Evolutionary conservation across 1,140 invertebrate species (phyloP).

Genomic region (Diorhabda sublineata): DNA sequence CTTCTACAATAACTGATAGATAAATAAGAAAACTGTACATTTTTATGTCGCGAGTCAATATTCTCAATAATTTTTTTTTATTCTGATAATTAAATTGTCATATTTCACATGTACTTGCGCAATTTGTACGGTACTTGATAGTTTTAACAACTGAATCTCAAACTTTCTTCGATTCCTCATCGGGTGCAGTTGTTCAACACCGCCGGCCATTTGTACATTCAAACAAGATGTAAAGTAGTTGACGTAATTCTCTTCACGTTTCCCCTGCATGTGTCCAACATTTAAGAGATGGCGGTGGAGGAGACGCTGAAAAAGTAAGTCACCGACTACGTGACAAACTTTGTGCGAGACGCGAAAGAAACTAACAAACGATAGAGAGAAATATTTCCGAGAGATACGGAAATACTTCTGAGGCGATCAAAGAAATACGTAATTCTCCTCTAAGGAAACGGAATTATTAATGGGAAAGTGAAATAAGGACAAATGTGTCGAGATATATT

Average conservation of each 20-base stretch:
- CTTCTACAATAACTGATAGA: too few relatives aligned
- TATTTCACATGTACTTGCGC: too few relatives aligned
- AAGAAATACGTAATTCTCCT: not conserved
- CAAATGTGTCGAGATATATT: too few relatives aligned
- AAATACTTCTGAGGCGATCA: not conserved
- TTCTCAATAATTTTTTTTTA: too few relatives aligned
- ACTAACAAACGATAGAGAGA: not conserved
- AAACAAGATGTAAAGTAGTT: conserved; percentile 20
- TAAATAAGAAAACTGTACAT: too few relatives aligned
- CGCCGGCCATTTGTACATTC: conserved; percentile 9
- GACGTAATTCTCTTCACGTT: conserved; percentile 21
- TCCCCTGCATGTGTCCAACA: conserved; percentile 23
- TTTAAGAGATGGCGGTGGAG: conserved; percentile 8
- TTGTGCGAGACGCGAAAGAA: not conserved
- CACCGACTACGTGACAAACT: conserved; percentile 7
- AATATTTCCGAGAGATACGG: conserved; percentile 3
- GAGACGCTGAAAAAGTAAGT: not conserved
- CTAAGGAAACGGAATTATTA: too few relatives aligned
- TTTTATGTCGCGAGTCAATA: too few relatives aligned
- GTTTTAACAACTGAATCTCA: too few relatives aligned
- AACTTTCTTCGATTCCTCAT: too few relatives aligned
- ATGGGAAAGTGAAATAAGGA: too few relatives aligned
- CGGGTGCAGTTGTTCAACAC: conserved; percentile 13
- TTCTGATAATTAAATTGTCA: too few relatives aligned
- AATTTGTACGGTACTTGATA: too few relatives aligned